phyloP scores from a whole-genome alignment of 2,113 vertebrate species.

The Anseranas semipalmata region DNA sequence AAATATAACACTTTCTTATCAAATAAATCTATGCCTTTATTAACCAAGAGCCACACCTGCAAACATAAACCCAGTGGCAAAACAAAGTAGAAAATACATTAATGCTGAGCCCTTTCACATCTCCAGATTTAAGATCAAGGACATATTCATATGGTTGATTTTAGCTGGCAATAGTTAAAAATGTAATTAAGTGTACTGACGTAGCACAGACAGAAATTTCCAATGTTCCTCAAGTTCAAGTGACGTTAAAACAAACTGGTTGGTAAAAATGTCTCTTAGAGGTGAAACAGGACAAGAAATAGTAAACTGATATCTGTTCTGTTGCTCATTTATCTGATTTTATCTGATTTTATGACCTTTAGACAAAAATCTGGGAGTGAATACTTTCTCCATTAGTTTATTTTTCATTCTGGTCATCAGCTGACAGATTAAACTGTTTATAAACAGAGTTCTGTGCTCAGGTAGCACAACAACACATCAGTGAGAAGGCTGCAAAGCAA shows the following conservation, averaged over 20 bases:
- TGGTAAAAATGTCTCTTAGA: not conserved
- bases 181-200: not conserved
- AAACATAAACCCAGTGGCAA: not conserved
- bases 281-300: not conserved
- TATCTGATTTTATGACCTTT: not conserved
- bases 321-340: not conserved
- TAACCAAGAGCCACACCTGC: not conserved
- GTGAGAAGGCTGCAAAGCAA: not conserved
- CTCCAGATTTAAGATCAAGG: not conserved
- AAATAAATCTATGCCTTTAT: not conserved
- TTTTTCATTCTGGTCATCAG: not conserved
- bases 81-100: not conserved
- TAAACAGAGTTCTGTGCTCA: not conserved
- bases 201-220: not conserved
- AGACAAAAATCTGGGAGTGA: not conserved
- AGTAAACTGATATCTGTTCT: not conserved
- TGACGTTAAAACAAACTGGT: not conserved
- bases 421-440: not conserved
- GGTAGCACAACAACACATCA: not conserved
- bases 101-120: not conserved
- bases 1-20: not conserved
- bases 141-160: not conserved
- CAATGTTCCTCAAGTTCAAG: not conserved
- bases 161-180: not conserved
- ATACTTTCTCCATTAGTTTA: not conserved